Percentiles rank a stretch among this genome's conserved stretches.
Evolutionary conservation across 2,888 invertebrate species (phyloP).

Genomic region (Catonia carolina): DNA sequence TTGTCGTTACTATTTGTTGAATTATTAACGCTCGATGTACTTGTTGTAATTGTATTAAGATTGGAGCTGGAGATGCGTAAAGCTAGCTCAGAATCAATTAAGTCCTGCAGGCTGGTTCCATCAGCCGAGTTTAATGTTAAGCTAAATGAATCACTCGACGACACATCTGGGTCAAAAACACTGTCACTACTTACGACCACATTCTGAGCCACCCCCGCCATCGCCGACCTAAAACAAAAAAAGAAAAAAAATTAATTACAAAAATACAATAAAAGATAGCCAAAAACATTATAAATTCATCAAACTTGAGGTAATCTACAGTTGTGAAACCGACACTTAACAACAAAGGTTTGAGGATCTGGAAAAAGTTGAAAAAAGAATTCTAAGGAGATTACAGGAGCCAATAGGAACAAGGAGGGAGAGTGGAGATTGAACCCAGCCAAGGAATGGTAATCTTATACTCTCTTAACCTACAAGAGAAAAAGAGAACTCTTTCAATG

Average conservation of each 20-base stretch:
- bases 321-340: no score
- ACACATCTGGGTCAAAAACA: constrained; percentile 23
- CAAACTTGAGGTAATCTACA: no score
- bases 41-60: neutral
- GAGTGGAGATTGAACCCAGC: no score
- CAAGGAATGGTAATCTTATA: no score
- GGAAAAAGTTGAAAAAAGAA: no score
- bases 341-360: no score
- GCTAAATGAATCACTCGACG: constrained; percentile 18
- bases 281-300: no score
- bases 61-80: constrained; percentile 23
- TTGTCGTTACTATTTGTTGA: neutral
- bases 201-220: constrained; percentile 35
- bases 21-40: no score
- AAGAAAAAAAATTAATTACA: neutral
- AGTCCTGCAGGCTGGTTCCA: constrained; percentile 34
- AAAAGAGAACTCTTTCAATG: no score
- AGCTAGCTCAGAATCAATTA: constrained; percentile 35
- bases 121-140: constrained; percentile 23
- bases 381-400: no score
- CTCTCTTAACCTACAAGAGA: no score
- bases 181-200: constrained; percentile 29
- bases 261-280: neutral
- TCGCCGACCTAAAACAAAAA: constrained; percentile 21
- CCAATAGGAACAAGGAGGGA: no score